These are phyloP conservation scores for Steinernema feltiae DNA, from an alignment of 1,140 invertebrate species.

Conservation along the genomic window DNA sequence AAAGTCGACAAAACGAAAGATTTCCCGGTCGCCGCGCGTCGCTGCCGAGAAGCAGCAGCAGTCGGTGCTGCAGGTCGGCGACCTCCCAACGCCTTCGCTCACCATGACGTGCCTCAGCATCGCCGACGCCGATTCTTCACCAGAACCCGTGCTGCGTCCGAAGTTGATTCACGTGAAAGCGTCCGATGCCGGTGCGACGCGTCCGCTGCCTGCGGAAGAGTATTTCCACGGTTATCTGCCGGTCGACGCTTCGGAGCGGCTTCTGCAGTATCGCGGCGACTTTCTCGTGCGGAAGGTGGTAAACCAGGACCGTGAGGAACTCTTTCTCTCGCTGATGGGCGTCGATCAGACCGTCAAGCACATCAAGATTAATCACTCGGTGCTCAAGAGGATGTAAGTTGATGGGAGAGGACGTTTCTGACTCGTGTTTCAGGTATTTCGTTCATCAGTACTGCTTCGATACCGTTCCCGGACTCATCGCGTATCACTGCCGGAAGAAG, in stretches of 20 bases:
- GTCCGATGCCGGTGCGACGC: not conserved
- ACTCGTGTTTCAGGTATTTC: not conserved
- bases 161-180: not conserved
- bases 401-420: not conserved
- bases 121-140: not conserved
- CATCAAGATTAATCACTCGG: constrained; percentile 5
- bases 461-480: not conserved
- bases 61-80: not conserved
- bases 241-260: not conserved
- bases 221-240: constrained; percentile 17
- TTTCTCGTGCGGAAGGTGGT: constrained; percentile 22
- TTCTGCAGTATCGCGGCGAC: not conserved
- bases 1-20: not conserved
- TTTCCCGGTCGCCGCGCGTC: not conserved
- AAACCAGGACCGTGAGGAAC: constrained; percentile 6
- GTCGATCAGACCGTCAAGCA: not conserved
- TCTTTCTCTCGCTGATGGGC: not conserved
- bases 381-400: not conserved
- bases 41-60: not conserved
- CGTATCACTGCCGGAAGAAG: constrained; percentile 2
- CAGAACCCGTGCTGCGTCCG: not conserved
- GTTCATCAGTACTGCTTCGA: constrained; percentile 17
- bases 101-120: not conserved
- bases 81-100: not conserved
- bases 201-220: not conserved